These are phyloP conservation scores for Peromyscus californicus DNA, from an alignment of 2,113 vertebrate species.

Conservation along the genomic window DNA sequence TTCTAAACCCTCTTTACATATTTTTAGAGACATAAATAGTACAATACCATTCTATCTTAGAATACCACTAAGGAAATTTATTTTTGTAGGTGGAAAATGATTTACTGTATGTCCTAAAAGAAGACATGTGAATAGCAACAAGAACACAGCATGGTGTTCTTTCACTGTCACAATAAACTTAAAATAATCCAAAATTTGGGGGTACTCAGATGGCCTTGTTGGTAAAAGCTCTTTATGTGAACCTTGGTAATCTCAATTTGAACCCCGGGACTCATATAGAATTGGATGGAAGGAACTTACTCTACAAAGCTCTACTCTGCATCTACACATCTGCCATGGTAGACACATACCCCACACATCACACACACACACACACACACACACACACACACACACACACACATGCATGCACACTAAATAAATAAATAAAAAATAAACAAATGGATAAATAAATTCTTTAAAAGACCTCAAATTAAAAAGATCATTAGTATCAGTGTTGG, in stretches of 20 bases:
- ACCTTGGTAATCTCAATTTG: neutral
- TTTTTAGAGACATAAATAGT: neutral
- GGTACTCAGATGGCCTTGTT: too few relatives aligned
- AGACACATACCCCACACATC: neutral
- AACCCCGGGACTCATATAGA: neutral
- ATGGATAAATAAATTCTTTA: accelerated
- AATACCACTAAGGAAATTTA: neutral
- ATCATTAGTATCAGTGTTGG: neutral
- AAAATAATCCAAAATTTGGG: neutral
- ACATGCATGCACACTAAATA: neutral
- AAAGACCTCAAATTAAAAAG: neutral
- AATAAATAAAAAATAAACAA: neutral
- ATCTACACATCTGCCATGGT: neutral
- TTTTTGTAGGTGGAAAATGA: neutral
- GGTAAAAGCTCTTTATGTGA: neutral
- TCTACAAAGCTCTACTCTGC: neutral
- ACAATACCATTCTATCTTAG: conserved; percentile 16
- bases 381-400: too few relatives aligned
- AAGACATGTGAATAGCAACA: neutral
- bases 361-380: too few relatives aligned
- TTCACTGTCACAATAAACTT: neutral
- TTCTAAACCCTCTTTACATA: neutral
- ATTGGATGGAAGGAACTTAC: neutral
- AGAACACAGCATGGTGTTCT: neutral
- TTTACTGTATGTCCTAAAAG: neutral